A percentile compares a stretch with the other conserved stretches of the same genome.
phyloP scores from a whole-genome alignment of 2,113 vertebrate species.

The Ictalurus furcatus region DNA sequence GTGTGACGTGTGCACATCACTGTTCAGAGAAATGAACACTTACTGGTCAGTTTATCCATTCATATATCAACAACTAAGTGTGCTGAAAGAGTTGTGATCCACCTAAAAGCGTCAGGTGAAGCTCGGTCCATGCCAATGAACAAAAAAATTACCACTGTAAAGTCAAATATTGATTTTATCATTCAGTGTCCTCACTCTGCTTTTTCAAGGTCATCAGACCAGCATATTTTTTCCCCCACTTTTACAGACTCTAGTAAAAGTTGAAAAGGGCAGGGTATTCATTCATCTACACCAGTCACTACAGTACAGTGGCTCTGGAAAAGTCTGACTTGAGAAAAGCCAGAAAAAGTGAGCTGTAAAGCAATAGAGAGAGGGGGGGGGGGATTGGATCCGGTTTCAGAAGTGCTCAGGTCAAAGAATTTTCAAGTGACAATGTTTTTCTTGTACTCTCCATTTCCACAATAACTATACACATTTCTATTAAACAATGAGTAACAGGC shows the following conservation, averaged over 20 bases:
- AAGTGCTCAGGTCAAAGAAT: constrained; percentile 53
- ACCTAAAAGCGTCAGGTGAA: background rate
- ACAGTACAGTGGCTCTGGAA: background rate
- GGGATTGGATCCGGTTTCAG: constrained; percentile 14
- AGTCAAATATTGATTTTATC: background rate
- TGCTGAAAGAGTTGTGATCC: background rate
- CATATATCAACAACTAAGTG: background rate
- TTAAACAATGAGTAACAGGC: constrained; percentile 42
- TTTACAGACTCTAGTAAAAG: background rate
- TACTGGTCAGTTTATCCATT: background rate
- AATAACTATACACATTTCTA: constrained; percentile 53
- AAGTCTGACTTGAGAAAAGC: constrained; percentile 4
- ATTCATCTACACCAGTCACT: background rate
- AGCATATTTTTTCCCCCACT: background rate
- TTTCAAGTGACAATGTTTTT: constrained; percentile 46
- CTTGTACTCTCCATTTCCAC: constrained; percentile 42
- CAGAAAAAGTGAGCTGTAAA: background rate
- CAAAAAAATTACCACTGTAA: background rate
- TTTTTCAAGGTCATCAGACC: constrained; percentile 24
- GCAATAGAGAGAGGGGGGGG: background rate
- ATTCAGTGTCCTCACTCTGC: background rate
- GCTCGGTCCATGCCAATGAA: background rate
- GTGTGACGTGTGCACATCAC: constrained; percentile 51
- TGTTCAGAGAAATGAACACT: constrained; percentile 11
- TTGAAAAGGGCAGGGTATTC: background rate